Base-by-base conservation (phyloP, 2,797 vertebrate genomes). In the Sebastes wilsoni region DNA sequence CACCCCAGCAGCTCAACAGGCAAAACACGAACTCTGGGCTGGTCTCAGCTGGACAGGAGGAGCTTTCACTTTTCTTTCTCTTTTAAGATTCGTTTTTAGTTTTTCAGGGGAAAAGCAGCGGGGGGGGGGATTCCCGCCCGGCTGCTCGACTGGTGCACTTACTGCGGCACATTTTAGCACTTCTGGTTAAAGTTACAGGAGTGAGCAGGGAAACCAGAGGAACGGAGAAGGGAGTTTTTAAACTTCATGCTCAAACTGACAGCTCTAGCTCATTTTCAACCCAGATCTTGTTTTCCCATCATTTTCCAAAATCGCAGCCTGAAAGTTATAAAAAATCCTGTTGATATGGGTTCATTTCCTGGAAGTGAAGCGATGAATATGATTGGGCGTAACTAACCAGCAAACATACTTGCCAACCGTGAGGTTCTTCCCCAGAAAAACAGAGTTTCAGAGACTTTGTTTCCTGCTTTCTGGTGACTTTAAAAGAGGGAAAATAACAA, bases 51-150 rank as follows among this genome's bases (percentile, higher is more conserved):
- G 49, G 18, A 20, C 49, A 38, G 34, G 7, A 55, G 6, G 14
- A 56, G 6, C 52, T 46, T 69, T 66, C 49, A 65, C 71, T 75
- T 77, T 36, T 23, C 9, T 52, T 78, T 60, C 20, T 70, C 1
- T 12, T 22, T 27, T 12, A 3, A 58, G 3, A 11, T 65, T 55
- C 49, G 9, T 66, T 8, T 30, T 22, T 11, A 8, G 23, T n/a
- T 42, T 25, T 74, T 62, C 25, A 27, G 52, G 60, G 22, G 20
- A 25, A 25, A 38, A 16, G 2, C 20, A 3, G 2, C 23, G 6
- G 38, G 14, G 34, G 2, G 4, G 36, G 0, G 28, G 16, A 4
- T 27, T 56, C 42, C 64, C 36, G 20, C 4, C 34, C 18, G 20
- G 49, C 49, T 49, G 46, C 46, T 66, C 5, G 12, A 25, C 61